Evolutionary conservation across 2,113 vertebrate genomes (phyloP).

Genomic region (Notechis scutatus): DNA sequence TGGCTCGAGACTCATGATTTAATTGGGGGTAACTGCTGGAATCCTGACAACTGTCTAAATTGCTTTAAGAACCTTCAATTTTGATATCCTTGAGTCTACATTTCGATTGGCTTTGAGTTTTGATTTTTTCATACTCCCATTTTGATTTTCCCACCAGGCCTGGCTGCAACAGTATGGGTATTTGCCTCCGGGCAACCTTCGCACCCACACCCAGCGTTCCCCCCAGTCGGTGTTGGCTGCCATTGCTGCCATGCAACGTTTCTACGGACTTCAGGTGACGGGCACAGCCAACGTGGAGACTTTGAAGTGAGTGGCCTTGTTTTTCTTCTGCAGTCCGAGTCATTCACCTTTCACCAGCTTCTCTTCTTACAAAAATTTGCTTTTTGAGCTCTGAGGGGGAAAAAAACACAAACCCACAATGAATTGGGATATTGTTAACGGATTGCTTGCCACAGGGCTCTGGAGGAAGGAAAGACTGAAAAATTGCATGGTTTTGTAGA

Average conservation of each 20-base stretch:
- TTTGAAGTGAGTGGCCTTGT: slow-evolving; percentile 71
- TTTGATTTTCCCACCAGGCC: slow-evolving; percentile 62
- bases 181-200: slow-evolving; percentile 84
- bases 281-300: slow-evolving; percentile 78
- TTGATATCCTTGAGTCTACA: not conserved
- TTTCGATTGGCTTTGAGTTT: not conserved
- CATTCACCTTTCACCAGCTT: not conserved
- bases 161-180: slow-evolving; percentile 93
- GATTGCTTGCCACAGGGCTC: not conserved
- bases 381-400: not conserved
- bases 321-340: not conserved
- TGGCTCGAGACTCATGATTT: too few species aligned
- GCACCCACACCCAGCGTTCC: slow-evolving; percentile 84
- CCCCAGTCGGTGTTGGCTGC: slow-evolving; percentile 78
- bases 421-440: not conserved
- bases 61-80: too few species aligned
- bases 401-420: not conserved
- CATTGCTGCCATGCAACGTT: slow-evolving; percentile 84
- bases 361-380: not conserved
- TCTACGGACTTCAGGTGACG: slow-evolving; percentile 83
- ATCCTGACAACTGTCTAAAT: too few species aligned
- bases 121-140: slow-evolving; percentile 25
- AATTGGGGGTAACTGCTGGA: too few species aligned
- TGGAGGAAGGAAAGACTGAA: not conserved
- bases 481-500: not conserved